Evolutionary conservation across 2,113 vertebrate species (phyloP).

Genomic region (Lota lota): DNA sequence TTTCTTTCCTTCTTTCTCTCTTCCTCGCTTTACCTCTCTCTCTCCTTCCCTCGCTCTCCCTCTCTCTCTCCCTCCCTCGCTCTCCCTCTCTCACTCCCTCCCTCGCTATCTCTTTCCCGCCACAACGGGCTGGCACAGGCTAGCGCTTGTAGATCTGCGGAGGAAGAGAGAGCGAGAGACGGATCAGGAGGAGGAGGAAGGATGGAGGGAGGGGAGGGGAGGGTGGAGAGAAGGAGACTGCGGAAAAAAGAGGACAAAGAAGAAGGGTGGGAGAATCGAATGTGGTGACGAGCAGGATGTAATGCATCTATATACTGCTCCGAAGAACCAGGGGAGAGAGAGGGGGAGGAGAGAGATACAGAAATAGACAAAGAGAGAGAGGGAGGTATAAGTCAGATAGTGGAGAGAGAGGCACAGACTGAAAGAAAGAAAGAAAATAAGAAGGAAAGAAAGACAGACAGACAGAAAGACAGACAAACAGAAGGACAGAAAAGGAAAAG

Average conservation of each 20-base stretch:
- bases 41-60: too few relatives aligned
- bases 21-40: too few relatives aligned
- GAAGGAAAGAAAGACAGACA: background rate
- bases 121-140: slow-evolving; percentile 63
- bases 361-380: background rate
- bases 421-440: slow-evolving; percentile 22
- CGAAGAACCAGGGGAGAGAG: too few relatives aligned
- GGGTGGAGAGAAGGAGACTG: slow-evolving; percentile 31
- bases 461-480: slow-evolving; percentile 31
- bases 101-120: slow-evolving; percentile 18
- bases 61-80: too few relatives aligned
- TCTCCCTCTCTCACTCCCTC: too few relatives aligned
- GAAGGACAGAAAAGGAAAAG: background rate
- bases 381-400: too few relatives aligned
- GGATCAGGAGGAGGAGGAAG: background rate
- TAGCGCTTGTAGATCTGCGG: slow-evolving; percentile 43
- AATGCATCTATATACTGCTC: slow-evolving; percentile 30
- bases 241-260: slow-evolving; percentile 50
- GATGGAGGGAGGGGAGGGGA: slow-evolving; percentile 15
- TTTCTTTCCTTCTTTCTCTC: background rate
- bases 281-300: slow-evolving; percentile 36
- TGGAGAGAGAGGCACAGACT: too few relatives aligned
- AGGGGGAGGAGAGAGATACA: background rate
- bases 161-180: slow-evolving; percentile 29
- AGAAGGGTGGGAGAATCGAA: slow-evolving; percentile 45